These are phyloP conservation scores for Argyrosomus japonicus DNA, from an alignment of 2,113 vertebrate species.

Conservation along the genomic window DNA sequence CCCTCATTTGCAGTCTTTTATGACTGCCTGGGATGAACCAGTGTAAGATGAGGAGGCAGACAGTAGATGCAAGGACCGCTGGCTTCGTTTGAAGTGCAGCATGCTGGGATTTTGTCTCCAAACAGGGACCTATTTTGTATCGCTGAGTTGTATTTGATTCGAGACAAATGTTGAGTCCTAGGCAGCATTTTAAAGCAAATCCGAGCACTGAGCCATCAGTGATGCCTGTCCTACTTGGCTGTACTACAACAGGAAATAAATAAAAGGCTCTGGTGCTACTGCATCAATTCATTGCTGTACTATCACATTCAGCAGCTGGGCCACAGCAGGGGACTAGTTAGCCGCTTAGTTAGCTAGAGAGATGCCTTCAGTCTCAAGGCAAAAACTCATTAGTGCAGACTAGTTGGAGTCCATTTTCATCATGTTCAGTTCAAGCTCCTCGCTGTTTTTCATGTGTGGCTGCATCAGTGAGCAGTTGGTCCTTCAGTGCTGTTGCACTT, in stretches of 20 bases:
- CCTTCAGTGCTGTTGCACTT: slow-evolving; percentile 25
- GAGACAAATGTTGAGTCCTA: slow-evolving; percentile 23
- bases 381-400: slow-evolving; percentile 64
- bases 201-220: slow-evolving; percentile 5
- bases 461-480: slow-evolving; percentile 34
- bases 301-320: slow-evolving; percentile 72
- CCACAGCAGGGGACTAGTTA: slow-evolving; percentile 70
- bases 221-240: slow-evolving; percentile 46
- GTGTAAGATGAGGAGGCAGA: slow-evolving; percentile 41
- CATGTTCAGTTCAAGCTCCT: slow-evolving; percentile 34
- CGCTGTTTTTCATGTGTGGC: slow-evolving; percentile 21
- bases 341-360: slow-evolving; percentile 68
- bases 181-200: slow-evolving; percentile 43
- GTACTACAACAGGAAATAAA: slow-evolving; percentile 54
- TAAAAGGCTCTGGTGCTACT: slow-evolving; percentile 33
- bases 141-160: slow-evolving; percentile 13
- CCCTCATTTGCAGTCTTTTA: slow-evolving; percentile 67
- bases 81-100: slow-evolving; percentile 13
- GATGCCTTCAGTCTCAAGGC: slow-evolving; percentile 52
- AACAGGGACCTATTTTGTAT: slow-evolving; percentile 21
- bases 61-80: slow-evolving; percentile 13
- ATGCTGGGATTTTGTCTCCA: slow-evolving; percentile 25
- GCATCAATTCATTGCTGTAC: slow-evolving; percentile 49
- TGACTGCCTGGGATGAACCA: slow-evolving; percentile 38
- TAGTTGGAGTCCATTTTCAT: slow-evolving; percentile 60